A percentile compares a stretch with the other conserved stretches of the same genome.
Conservation (phyloP, 2,888 invertebrate species). For the Zele albiditarsus region DNA sequence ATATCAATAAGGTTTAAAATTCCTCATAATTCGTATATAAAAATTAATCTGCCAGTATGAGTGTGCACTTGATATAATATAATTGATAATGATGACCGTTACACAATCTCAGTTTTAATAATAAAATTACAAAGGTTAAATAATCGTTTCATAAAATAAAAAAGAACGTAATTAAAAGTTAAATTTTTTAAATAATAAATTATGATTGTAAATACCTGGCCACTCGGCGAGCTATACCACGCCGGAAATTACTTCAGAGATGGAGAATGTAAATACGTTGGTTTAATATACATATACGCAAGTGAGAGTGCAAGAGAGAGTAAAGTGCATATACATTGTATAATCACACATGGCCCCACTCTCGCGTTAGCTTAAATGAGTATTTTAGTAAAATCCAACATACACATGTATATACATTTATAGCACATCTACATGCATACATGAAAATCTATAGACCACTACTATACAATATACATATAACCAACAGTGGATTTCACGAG, state of each 20-base stretch:
- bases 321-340: background rate
- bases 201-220: constrained; percentile 21
- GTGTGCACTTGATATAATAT: too few relatives aligned
- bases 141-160: too few relatives aligned
- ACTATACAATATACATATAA: background rate
- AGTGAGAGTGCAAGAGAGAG: background rate
- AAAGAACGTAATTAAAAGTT: background rate
- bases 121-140: too few relatives aligned
- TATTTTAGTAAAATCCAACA: constrained; percentile 7
- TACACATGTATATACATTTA: too few relatives aligned
- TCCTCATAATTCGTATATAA: too few relatives aligned
- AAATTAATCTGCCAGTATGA: too few relatives aligned
- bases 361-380: constrained; percentile 2
- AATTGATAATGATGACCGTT: too few relatives aligned
- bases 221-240: background rate
- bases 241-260: constrained; percentile 32
- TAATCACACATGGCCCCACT: constrained; percentile 16
- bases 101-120: too few relatives aligned
- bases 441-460: constrained; percentile 25
- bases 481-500: constrained; percentile 34
- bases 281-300: constrained; percentile 27
- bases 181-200: constrained; percentile 18
- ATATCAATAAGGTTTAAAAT: too few relatives aligned
- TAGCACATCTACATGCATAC: background rate
- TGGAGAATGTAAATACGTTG: constrained; percentile 33